Base-by-base conservation (phyloP, 2,113 vertebrate genomes). In the Vulpes lagopus region DNA sequence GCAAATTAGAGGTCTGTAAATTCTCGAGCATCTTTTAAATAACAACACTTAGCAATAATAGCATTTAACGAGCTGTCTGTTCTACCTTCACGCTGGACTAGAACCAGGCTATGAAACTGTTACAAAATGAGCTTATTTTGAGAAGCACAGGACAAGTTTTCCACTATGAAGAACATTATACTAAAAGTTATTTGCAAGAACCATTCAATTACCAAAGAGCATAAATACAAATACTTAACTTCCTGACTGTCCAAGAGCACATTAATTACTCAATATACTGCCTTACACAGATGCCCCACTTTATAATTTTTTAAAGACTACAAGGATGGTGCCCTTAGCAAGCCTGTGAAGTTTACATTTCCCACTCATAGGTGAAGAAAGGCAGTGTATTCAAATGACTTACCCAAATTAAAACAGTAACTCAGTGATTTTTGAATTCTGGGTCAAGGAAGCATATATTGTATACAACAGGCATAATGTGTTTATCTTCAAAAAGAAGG, bases 331-430 rank as follows among this genome's bases (percentile, higher is more conserved):
- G 49, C 3, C 59, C 38, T 96, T 55, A 94, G 65, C 55, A 76
- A 76, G 20, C 25, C 20, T 67, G 25, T 35, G 55, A 95, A 78
- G 60, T 79, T 83, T 83, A 22, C n/a, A 87, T 82, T 89, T 76
- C 53, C 27, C 80, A 92, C 59, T 87, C 87, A 79, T 8, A 89
- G 65, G 32, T 93, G 3, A 96, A 96, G 57, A 96, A 95, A 86
- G 82, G 27, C 27, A 78, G 11, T 55, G 16, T 95, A 86, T 69
- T 80, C 67, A 82, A 84, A 79, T 43, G 60, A 91, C 11, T 86
- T 90, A 89, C 27, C 55, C 10, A 88, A 19, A 91, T 62, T 27
- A 80, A 96, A 94, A 71, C 11, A 5, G 35, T 53, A 93, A 91
- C 69, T 88, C 81, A 23, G 20, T 53, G 22, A 71, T n/a, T 82